Conservation (phyloP, 1,140 invertebrate species). For the Panonychus citri region DNA sequence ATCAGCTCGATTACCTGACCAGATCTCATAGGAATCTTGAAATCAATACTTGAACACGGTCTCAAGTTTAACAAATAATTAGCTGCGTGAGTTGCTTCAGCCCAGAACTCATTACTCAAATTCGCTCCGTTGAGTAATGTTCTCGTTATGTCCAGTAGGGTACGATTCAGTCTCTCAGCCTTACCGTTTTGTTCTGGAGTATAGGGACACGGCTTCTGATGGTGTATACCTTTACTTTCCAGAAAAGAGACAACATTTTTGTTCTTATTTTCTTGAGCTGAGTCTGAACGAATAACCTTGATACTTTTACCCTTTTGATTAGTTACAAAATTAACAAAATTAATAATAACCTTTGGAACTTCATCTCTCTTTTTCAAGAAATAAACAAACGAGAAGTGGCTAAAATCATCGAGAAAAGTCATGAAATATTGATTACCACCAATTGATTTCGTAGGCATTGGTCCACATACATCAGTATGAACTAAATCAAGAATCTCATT, state of each 20-base stretch:
- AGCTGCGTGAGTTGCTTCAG: neutral
- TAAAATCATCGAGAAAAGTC: conserved; percentile 1
- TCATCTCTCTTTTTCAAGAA: conserved; percentile 2
- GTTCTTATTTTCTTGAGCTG: neutral
- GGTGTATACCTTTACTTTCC: neutral
- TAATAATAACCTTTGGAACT: neutral
- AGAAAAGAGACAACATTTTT: neutral
- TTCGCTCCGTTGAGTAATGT: neutral
- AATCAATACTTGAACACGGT: no score
- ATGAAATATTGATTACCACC: conserved; percentile 5
- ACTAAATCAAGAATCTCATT: neutral
- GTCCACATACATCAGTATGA: conserved; percentile 1
- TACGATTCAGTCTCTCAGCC: conserved; percentile 2
- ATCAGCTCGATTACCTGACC: no score
- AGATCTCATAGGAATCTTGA: no score
- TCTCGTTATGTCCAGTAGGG: neutral
- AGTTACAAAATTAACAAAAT: neutral
- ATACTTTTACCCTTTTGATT: neutral
- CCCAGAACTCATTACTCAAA: conserved; percentile 2
- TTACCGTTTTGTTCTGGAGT: neutral
- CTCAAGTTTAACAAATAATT: no score
- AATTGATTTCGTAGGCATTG: neutral
- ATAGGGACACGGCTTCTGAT: neutral
- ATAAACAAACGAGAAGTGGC: neutral
- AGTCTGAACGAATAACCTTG: neutral